Percentiles rank a stretch among this genome's conserved stretches.
phyloP scores from a whole-genome alignment of 2,113 vertebrate species.

The Cathartes aura region DNA sequence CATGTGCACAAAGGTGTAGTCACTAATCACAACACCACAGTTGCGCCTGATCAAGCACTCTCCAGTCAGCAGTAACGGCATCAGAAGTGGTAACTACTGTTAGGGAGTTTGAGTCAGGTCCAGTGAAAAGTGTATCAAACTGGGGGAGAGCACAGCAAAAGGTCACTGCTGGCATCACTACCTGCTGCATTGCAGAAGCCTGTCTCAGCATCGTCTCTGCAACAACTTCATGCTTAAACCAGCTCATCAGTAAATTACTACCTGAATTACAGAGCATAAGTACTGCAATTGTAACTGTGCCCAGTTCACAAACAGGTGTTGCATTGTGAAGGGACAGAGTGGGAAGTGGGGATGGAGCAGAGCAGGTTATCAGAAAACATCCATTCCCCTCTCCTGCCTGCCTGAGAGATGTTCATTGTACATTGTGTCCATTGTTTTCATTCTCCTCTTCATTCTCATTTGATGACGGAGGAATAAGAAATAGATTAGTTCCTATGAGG shows the following conservation, averaged over 20 bases:
- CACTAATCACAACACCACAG: accelerated
- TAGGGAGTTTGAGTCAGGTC: neutral
- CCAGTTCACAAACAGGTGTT: neutral
- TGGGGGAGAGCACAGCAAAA: neutral
- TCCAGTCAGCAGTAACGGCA: accelerated
- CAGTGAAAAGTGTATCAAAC: too few relatives aligned
- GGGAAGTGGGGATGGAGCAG: neutral
- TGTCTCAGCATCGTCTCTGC: neutral
- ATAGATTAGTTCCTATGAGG: neutral
- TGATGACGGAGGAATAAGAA: neutral
- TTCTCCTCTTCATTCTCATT: neutral
- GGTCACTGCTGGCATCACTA: neutral
- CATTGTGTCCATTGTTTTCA: accelerated
- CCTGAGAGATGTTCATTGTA: neutral
- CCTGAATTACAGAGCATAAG: neutral
- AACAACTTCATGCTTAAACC: neutral
- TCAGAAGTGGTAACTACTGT: neutral
- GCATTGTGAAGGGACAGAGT: neutral
- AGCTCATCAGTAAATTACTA: neutral
- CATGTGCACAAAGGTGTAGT: accelerated
- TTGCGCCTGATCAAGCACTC: accelerated
- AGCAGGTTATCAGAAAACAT: neutral
- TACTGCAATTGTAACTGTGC: neutral
- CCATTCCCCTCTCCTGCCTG: neutral
- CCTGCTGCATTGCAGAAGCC: neutral